A percentile compares a stretch with the other conserved stretches of the same genome.
phyloP scores from a whole-genome alignment of 2,888 invertebrate genomes.

The Automeris io region DNA sequence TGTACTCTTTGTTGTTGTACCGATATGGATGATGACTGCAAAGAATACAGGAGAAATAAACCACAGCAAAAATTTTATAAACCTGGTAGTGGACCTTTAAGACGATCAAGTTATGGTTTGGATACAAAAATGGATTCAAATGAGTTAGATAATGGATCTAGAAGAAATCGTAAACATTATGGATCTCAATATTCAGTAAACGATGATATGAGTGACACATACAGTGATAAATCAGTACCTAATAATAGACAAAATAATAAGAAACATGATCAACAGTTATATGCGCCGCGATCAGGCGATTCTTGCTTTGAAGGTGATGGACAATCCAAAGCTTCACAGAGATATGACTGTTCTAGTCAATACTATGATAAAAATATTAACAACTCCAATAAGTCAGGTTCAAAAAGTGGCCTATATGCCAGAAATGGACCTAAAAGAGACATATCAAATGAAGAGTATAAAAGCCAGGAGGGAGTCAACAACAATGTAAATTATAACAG shows the following conservation, averaged over 20 bases:
- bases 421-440: constrained; percentile 52
- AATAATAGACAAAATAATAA: constrained; percentile 40
- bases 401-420: constrained; percentile 41
- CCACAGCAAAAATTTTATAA: constrained; percentile 84
- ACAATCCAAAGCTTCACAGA: constrained; percentile 41
- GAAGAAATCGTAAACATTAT: constrained; percentile 47
- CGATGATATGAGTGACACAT: constrained; percentile 39
- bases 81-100: constrained; percentile 86
- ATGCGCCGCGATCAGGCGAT: constrained; percentile 58
- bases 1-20: constrained; percentile 35
- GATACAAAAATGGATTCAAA: constrained; percentile 76
- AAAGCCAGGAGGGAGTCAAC: constrained; percentile 42
- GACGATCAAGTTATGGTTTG: constrained; percentile 79
- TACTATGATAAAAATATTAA: constrained; percentile 52
- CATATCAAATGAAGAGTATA: constrained; percentile 48
- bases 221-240: constrained; percentile 35
- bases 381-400: constrained; percentile 48
- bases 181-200: constrained; percentile 61
- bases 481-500: constrained; percentile 63
- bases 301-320: constrained; percentile 47
- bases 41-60: constrained; percentile 79
- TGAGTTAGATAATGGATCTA: constrained; percentile 44
- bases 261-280: constrained; percentile 68
- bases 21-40: constrained; percentile 76
- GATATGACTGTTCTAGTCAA: constrained; percentile 65